phyloP scores from a whole-genome alignment of 2,797 vertebrate species.

The Hirundo rustica region DNA sequence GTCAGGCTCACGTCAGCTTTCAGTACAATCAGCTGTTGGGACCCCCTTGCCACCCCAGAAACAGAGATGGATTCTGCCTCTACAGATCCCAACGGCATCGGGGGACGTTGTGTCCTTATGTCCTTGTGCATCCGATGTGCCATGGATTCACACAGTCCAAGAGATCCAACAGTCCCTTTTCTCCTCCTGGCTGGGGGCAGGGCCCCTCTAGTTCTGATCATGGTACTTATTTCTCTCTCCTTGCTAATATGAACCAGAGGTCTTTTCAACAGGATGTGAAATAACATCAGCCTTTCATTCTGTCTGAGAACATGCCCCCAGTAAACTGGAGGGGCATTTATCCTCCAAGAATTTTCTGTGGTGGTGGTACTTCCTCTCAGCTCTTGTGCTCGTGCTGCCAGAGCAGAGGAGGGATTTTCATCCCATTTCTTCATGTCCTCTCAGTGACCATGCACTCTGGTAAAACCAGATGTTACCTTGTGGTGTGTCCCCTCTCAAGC shows the following conservation, averaged over 20 bases:
- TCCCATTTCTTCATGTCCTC: neutral
- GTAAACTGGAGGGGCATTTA: neutral
- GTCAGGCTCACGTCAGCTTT: neutral
- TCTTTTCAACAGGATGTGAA: neutral
- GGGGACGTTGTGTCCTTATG: no score
- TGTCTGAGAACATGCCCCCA: neutral
- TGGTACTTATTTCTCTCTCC: neutral
- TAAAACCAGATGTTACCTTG: neutral
- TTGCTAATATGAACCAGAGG: neutral
- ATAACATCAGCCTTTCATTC: neutral
- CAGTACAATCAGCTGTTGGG: neutral
- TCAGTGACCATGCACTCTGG: neutral
- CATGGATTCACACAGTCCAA: no score
- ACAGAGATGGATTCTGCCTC: neutral
- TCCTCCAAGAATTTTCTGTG: neutral
- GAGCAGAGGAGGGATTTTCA: neutral
- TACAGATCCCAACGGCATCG: neutral
- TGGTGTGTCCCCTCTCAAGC: neutral
- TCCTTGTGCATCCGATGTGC: neutral
- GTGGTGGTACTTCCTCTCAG: neutral
- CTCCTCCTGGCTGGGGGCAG: neutral
- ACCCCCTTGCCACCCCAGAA: neutral
- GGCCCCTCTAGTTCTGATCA: neutral
- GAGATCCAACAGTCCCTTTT: neutral
- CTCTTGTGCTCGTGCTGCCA: neutral